Base-by-base conservation (phyloP, 2,797 vertebrate species). In the Anabas testudineus region DNA sequence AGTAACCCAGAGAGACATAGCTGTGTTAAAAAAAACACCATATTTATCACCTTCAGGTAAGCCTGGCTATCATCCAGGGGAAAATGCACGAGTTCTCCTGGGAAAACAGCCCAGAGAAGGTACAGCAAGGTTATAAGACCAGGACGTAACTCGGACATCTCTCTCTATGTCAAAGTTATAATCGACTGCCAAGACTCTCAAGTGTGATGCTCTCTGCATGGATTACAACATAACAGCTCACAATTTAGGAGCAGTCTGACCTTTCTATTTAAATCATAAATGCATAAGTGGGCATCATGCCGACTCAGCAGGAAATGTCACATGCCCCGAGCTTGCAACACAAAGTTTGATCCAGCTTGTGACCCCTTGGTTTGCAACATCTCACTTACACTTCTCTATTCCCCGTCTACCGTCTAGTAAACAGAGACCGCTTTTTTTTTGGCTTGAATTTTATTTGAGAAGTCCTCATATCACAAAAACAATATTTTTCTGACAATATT, bases 241-340 rank as follows among this genome's bases (percentile, higher is more conserved):
- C n/a, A 7, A 18, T 57, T 28, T 34, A 1, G 18, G 30, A 66
- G 19, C 10, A 9, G 26, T 21, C 18, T 2, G 21, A 49, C 26
- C 37, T 46, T 15, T 24, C 14, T 32, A 14, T 34, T n/a, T 21
- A 34, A 51, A 56, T 63, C 8, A 7, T 46, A 42, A 53, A 68
- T 55, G 37, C 45, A 30, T 21, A 15, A 18, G 32, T 32, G 45
- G 70, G 62, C 62, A 68, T 61, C 22, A 0, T 49, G 82, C 76
- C 71, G 75, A 49, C 61, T 86, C 82, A 80, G 81, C 81, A 80
- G 59, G 48, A 21, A 3, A 8, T 8, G 45, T 53, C 81, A 78
- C 76, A 74, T 71, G 69, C 0, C 36, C 66, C 0, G 47, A 54
- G 21, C 60, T 83, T 76, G 56, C 75, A 51, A 77, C 68, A 76